Percentiles rank a stretch among this genome's conserved stretches.
These are phyloP conservation scores for Piprites chloris DNA, from an alignment of 2,113 vertebrate species.

Conservation along the genomic window DNA sequence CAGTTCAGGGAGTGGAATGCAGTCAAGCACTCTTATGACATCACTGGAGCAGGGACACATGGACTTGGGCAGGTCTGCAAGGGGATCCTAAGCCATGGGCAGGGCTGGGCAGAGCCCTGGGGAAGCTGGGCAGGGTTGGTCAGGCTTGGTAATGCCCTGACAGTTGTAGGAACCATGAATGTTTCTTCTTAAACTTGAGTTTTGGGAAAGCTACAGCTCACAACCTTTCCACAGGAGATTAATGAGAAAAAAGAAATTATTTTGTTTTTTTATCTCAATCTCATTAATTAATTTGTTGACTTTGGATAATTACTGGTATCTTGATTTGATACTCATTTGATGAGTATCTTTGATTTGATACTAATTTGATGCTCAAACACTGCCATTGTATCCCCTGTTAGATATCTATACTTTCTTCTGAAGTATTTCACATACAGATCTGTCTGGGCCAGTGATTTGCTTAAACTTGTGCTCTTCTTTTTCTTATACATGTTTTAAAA, in stretches of 20 bases:
- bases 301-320: not conserved
- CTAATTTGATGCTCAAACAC: not conserved
- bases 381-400: not conserved
- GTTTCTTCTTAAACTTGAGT: not conserved
- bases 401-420: not conserved
- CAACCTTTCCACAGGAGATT: not conserved
- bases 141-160: not conserved
- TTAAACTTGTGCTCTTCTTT: not conserved
- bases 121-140: not conserved
- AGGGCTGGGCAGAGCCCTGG: not conserved
- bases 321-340: not conserved
- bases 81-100: too few relatives aligned
- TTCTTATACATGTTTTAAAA: not conserved
- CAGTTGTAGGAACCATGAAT: accelerated
- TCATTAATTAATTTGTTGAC: not conserved
- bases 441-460: not conserved
- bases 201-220: not conserved
- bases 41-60: not conserved
- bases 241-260: not conserved
- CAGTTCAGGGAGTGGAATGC: not conserved
- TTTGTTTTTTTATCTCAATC: not conserved
- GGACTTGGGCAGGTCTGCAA: not conserved
- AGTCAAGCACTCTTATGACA: not conserved
- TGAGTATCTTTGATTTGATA: too few relatives aligned
- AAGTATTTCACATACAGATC: not conserved